Evolutionary conservation across 2,113 vertebrate species (phyloP).

Genomic region (Rhagologus leucostigma): DNA sequence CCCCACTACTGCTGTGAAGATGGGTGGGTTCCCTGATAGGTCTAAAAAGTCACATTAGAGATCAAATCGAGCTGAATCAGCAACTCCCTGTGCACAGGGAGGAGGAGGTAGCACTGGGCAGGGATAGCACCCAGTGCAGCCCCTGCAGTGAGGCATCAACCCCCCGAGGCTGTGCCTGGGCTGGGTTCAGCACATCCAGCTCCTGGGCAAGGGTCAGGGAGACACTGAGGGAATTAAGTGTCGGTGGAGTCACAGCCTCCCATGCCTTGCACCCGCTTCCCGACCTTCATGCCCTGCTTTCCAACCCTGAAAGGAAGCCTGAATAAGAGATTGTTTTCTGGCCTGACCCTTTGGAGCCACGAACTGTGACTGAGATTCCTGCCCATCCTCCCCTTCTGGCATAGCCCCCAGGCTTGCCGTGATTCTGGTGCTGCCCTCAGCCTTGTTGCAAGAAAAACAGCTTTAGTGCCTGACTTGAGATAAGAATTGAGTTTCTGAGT

Average conservation of each 20-base stretch:
- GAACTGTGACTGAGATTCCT: background rate
- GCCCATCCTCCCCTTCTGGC: background rate
- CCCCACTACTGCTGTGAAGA: background rate
- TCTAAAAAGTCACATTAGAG: background rate
- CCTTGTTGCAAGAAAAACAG: background rate
- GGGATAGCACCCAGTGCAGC: background rate
- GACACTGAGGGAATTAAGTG: background rate
- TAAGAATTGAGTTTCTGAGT: background rate
- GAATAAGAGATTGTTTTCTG: background rate
- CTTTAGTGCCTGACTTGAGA: background rate
- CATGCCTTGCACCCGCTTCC: background rate
- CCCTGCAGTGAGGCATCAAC: background rate
- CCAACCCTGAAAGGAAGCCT: background rate
- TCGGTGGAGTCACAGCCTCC: background rate
- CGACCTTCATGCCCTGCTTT: background rate
- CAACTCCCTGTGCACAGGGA: background rate
- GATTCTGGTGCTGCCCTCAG: background rate
- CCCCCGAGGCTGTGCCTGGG: background rate
- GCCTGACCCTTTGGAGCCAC: background rate
- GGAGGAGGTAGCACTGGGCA: background rate
- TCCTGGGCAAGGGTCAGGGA: background rate
- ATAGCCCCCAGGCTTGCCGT: background rate
- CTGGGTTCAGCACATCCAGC: background rate
- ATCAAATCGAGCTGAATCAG: background rate
- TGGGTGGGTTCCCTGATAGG: fast-evolving